A percentile compares a stretch with the other conserved stretches of the same genome.
These are phyloP conservation scores for Pachyseris speciosa DNA, from an alignment of 64 coral and sea anemone species.

Conservation along the genomic window DNA sequence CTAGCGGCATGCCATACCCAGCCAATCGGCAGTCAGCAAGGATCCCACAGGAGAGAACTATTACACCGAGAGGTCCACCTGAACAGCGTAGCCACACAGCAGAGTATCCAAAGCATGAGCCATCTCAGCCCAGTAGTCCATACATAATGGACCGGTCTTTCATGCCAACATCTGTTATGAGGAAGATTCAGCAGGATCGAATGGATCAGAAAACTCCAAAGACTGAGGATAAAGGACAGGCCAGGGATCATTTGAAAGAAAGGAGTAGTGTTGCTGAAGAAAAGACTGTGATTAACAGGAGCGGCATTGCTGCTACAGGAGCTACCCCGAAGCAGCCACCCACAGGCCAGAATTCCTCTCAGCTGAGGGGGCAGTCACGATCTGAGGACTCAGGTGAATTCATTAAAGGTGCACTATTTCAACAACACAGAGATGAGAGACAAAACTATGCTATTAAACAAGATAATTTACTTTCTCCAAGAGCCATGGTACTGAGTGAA, in stretches of 20 bases:
- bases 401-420: not conserved
- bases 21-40: not conserved
- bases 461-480: not conserved
- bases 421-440: not conserved
- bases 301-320: not conserved
- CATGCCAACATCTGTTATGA: slow-evolving; percentile 70
- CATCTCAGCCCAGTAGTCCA: not conserved
- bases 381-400: not conserved
- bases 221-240: not conserved
- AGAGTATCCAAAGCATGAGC: not conserved
- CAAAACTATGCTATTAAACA: not conserved
- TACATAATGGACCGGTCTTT: slow-evolving; percentile 39
- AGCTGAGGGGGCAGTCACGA: not conserved
- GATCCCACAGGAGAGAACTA: not conserved
- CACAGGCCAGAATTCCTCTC: not conserved
- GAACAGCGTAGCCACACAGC: not conserved
- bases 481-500: not conserved
- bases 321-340: not conserved
- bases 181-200: slow-evolving; percentile 62
- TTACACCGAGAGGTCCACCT: not conserved
- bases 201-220: slow-evolving; percentile 64
- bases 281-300: not conserved
- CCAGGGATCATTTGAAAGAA: not conserved
- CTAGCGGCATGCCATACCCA: not conserved
- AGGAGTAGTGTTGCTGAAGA: not conserved